A percentile compares a stretch with the other conserved stretches of the same genome.
Evolutionary conservation across 35 echinoderm and acorn worm genomes (phyloP).

Genomic region (Anneissia japonica): DNA sequence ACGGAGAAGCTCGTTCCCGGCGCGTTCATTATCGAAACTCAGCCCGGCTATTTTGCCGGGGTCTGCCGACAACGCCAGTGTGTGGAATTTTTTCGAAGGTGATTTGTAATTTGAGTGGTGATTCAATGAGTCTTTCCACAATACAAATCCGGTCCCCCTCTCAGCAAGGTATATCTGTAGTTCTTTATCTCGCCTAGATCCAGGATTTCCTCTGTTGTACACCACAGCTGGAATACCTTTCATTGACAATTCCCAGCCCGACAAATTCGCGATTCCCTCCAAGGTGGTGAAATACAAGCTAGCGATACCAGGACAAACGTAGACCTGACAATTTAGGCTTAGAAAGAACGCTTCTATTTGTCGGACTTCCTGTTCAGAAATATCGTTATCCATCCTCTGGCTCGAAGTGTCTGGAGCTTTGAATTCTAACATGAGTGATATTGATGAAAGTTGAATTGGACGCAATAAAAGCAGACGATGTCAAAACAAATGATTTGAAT

Average conservation of each 20-base stretch:
- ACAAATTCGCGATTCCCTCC: constrained; percentile 80
- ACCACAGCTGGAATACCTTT: constrained; percentile 87
- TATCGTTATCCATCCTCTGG: neutral
- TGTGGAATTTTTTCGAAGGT: constrained; percentile 86
- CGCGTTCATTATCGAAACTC: constrained; percentile 84
- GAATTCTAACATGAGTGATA: neutral
- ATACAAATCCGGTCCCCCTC: constrained; percentile 84
- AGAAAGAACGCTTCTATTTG: constrained; percentile 92
- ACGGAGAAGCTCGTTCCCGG: constrained; percentile 57
- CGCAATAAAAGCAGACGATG: no score
- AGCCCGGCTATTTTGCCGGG: constrained; percentile 60
- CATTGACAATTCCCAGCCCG: constrained; percentile 79
- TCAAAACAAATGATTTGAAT: no score
- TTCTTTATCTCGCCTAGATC: constrained; percentile 32
- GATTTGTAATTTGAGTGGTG: constrained; percentile 65
- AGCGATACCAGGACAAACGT: constrained; percentile 89
- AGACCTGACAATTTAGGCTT: constrained; percentile 80
- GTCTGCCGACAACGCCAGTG: constrained; percentile 46
- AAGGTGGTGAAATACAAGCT: constrained; percentile 83
- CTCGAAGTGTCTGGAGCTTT: neutral
- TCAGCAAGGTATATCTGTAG: constrained; percentile 75
- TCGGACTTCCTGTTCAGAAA: constrained; percentile 64
- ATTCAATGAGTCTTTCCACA: constrained; percentile 69
- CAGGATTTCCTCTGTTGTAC: constrained; percentile 40
- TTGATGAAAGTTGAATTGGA: neutral